Conservation (phyloP, 2,888 invertebrate species). For the Sesamia inferens region DNA sequence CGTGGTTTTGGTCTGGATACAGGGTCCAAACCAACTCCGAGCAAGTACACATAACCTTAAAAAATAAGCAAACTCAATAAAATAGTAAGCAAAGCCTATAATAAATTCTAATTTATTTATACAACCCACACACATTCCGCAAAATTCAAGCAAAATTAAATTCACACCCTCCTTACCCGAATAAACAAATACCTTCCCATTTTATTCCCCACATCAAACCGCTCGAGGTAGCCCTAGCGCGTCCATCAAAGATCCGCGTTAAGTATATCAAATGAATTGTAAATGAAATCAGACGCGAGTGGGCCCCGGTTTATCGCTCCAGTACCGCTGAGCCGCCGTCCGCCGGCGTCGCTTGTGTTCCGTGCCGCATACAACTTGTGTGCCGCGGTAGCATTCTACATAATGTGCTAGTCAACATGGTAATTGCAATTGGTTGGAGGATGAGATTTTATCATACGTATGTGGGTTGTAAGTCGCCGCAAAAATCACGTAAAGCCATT, state of each 20-base stretch:
- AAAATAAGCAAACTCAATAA: neutral
- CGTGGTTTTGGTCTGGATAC: too few relatives aligned
- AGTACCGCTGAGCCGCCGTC: slow-evolving; percentile 25
- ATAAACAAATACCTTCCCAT: slow-evolving; percentile 31
- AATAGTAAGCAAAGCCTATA: neutral
- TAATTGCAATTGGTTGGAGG: neutral
- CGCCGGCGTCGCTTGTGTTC: slow-evolving; percentile 7
- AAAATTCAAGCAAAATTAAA: slow-evolving; percentile 20
- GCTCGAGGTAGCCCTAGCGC: slow-evolving; percentile 71
- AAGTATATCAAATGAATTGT: slow-evolving; percentile 89
- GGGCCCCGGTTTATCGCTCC: slow-evolving; percentile 77
- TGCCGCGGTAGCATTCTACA: slow-evolving; percentile 9
- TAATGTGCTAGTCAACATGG: slow-evolving; percentile 5
- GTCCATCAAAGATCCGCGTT: slow-evolving; percentile 81
- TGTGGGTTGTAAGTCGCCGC: neutral
- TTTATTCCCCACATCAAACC: neutral
- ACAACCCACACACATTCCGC: slow-evolving; percentile 5
- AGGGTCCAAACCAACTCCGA: neutral
- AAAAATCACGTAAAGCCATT: too few relatives aligned
- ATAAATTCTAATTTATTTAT: slow-evolving; percentile 6
- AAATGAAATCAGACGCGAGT: slow-evolving; percentile 88
- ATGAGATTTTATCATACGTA: neutral
- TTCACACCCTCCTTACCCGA: slow-evolving; percentile 34
- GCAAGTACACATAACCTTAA: neutral
- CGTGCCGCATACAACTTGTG: slow-evolving; percentile 1